Evolutionary conservation across 2,888 invertebrate species (phyloP).

Genomic region (Patella depressa): DNA sequence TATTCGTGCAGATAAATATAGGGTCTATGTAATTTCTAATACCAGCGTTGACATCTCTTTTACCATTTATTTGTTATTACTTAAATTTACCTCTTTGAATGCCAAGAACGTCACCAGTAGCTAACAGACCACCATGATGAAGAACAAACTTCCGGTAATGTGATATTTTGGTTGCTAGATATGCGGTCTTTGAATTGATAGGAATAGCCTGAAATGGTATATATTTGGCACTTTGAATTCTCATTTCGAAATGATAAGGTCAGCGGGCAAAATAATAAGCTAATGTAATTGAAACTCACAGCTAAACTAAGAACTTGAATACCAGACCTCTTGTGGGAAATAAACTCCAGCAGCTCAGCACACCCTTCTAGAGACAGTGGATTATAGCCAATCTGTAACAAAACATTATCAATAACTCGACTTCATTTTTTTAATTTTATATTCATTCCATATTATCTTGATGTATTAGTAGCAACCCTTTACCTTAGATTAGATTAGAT

Average conservation of each 20-base stretch:
- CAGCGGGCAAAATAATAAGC: too few relatives aligned
- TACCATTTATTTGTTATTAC: too few relatives aligned
- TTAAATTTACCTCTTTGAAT: constrained; percentile 53
- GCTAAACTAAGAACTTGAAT: constrained; percentile 55
- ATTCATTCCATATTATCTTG: too few relatives aligned
- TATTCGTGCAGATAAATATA: too few relatives aligned
- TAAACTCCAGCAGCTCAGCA: constrained; percentile 58
- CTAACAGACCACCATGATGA: constrained; percentile 61
- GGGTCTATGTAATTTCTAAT: too few relatives aligned
- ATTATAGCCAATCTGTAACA: constrained; percentile 64
- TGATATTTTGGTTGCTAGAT: constrained; percentile 57
- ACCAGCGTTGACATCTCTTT: too few relatives aligned
- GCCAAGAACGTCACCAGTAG: constrained; percentile 63
- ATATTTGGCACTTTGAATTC: neutral
- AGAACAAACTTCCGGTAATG: constrained; percentile 54
- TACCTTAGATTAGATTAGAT: too few relatives aligned
- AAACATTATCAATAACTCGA: constrained; percentile 6
- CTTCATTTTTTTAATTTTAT: neutral
- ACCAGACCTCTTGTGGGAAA: constrained; percentile 45
- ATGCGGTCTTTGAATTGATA: constrained; percentile 61
- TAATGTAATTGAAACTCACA: constrained; percentile 39
- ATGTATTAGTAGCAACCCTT: too few relatives aligned
- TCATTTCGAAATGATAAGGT: too few relatives aligned
- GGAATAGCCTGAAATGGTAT: constrained; percentile 58
- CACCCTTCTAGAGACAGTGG: constrained; percentile 69